Base-by-base conservation (phyloP, 2,888 invertebrate species). In the Noctua fimbriata region DNA sequence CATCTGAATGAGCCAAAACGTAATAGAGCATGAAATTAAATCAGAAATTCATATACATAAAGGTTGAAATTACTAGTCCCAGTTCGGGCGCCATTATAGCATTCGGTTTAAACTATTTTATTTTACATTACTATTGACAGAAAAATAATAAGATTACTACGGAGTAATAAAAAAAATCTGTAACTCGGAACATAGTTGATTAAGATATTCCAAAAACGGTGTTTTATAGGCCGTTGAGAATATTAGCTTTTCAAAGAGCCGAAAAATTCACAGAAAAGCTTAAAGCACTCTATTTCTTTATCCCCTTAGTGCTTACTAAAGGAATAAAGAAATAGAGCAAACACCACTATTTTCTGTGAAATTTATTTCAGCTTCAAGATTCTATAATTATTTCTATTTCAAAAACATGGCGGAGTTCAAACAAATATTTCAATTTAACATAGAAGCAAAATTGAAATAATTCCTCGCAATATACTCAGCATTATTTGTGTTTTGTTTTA, bases 11-110 rank as follows among this genome's bases (percentile, higher is more conserved):
- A 85, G 21, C 69, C 47, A 63, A 36, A 72, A 6, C 36, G 18
- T 69, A 69, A 67, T 74, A 21, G 28, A 69, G 41, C 60, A 79
- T 67, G 60, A 72, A 67, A 84, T 77, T 36, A 21, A 69, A 76
- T 69, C 47, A 66, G 52, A 2, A 47, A 28, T 47, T 52, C 24
- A 65, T n/a, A 49, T 47, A 52, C 18, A 16, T 63, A 58, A n/a
- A 16, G 4, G 6, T 52, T 21, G 7, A 32, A 60, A 58, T 1
- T 52, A 21, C 1, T 41, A 0, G 73, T 60, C 75, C 60, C 75
- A 44, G 2, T 16, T 28, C 72, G 85, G 60, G 85, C 65, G 78
- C 82, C 85, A 81, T 58, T 73, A 76, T 4, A 2, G 3, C 36
- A 65, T 24, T 80, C 7, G 7, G 36, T 36, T 21, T 10, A 36